Evolutionary conservation across 2,888 invertebrate species (phyloP).

Genomic region (Caenorhabditis auriculariae): DNA sequence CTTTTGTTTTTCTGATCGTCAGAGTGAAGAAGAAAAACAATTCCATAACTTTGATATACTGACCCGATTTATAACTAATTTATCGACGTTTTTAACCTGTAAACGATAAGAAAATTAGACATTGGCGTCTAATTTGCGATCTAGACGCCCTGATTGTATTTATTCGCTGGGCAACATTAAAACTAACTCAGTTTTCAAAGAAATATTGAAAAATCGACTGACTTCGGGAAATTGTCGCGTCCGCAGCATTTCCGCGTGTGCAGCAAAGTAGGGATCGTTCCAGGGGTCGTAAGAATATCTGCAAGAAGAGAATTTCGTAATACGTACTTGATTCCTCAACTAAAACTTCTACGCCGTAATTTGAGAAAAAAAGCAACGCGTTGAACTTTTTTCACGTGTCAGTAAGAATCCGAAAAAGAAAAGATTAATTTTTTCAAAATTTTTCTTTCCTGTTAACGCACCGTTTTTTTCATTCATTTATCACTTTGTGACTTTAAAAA

Average conservation of each 20-base stretch:
- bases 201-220: background rate
- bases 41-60: too few species aligned
- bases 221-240: constrained; percentile 48
- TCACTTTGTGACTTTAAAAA: too few species aligned
- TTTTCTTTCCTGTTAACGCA: too few species aligned
- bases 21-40: too few species aligned
- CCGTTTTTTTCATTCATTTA: too few species aligned
- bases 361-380: background rate
- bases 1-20: too few species aligned
- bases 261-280: too few species aligned
- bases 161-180: background rate
- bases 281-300: constrained; percentile 10
- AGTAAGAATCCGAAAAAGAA: background rate
- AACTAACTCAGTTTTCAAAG: constrained; percentile 3
- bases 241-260: constrained; percentile 36
- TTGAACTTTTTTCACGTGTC: background rate
- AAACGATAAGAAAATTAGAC: too few species aligned
- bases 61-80: too few species aligned
- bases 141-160: background rate
- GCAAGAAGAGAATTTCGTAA: background rate
- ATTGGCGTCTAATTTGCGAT: background rate
- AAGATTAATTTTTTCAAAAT: too few species aligned
- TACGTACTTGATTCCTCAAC: background rate
- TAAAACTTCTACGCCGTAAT: background rate
- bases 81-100: too few species aligned